Evolutionary conservation across 2,113 vertebrate species (phyloP), one percentile per base, ranked within the genome.

Genomic region (Tamias sibiricus): DNA sequence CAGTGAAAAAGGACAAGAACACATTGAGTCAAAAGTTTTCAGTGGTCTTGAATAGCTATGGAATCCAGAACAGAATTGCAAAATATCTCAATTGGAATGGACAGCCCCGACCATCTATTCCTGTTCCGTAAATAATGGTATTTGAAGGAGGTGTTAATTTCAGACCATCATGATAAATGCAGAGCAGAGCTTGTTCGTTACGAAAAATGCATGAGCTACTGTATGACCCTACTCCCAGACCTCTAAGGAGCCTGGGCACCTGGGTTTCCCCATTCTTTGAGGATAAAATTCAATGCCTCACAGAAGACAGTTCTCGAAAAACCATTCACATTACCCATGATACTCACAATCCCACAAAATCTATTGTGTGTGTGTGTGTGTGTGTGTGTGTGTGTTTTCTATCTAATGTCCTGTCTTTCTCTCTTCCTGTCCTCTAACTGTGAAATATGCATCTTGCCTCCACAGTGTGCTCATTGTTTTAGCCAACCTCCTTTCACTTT

Each of bases 11-110:
- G 12, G 35, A 49, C n/a, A 91, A 75, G 42, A 79, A 7, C 30
- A n/a, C 59, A 52, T 87, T 83, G 62, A 64, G 6, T 22, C 2
- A 13, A 35, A 86, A 9, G 1, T 49, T 80, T 52, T 85, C 62
- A 85, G 26, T 59, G 30, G 20, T 69, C 81, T 52, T 87, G 30
- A 82, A 6, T 12, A 69, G 8, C 64, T 37, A 10, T 13, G 37
- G 20, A 17, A 75, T 12, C 8, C 10, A 62, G 22, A 89, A n/a
- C 4, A 42, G 54, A 52, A 71, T 57, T 86, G 1, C 24, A 66
- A 85, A 77, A 62, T 42, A 66, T 47, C 66, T 93, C 16, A 93
- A 74, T 14, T 49, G 47, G 37, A 96, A 89, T 30, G 66, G 4
- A 74, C 12, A 11, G 1, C 72, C 84, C 54, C 79, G 26, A n/a